These are phyloP conservation scores for Syngnathus scovelli DNA, from an alignment of 2,113 vertebrate genomes.

Conservation along the genomic window DNA sequence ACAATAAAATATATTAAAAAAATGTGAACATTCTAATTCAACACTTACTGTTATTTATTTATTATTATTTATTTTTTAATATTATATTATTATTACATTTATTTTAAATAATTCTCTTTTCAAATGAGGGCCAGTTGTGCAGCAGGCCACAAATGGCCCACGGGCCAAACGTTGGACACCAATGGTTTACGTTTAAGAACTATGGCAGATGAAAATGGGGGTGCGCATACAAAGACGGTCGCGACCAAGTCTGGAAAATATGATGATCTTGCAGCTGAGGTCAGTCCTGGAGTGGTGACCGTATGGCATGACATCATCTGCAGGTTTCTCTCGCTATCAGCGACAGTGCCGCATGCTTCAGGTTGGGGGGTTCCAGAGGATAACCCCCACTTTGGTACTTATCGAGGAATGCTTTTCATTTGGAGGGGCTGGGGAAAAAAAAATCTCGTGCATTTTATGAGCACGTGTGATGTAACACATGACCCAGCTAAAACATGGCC, in stretches of 20 bases:
- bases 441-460: no score
- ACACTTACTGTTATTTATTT: no score
- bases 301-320: slow-evolving; percentile 57
- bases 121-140: no score
- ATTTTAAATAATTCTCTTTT: no score
- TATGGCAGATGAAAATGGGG: background rate
- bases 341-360: slow-evolving; percentile 7
- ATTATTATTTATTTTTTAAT: no score
- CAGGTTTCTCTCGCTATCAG: slow-evolving; percentile 34
- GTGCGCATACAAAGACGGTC: background rate
- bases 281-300: slow-evolving; percentile 58
- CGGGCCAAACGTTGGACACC: background rate
- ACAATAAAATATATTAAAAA: no score
- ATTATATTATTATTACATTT: no score
- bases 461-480: background rate
- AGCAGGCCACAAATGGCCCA: no score
- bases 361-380: background rate
- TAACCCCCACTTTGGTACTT: no score
- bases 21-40: no score
- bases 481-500: background rate
- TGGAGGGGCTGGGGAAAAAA: no score
- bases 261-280: slow-evolving; percentile 64
- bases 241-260: slow-evolving; percentile 65
- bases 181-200: background rate
- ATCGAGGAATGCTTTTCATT: no score